Base-by-base conservation (phyloP, 2,113 vertebrate genomes). In the Pardalotus punctatus region DNA sequence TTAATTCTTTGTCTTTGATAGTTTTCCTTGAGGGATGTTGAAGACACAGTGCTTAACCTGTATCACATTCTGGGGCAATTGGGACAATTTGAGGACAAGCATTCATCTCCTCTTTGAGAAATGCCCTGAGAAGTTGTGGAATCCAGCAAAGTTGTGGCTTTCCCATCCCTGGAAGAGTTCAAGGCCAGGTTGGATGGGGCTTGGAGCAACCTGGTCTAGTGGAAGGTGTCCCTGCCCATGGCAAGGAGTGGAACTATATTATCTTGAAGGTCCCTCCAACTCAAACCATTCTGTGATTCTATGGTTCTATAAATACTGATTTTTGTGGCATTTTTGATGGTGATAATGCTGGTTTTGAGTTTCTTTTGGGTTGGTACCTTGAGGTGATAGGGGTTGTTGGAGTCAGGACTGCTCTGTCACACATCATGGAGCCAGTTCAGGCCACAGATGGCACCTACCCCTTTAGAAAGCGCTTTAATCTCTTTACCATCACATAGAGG, bases 401-500 rank as follows among this genome's bases (percentile, higher is more conserved):
- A 25, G 38, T 60, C 43, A 45, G 25, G 53, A 57, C 27, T 47
- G 6, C 4, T 24, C 29, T 10, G 5, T 15, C 1, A 6, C 31
- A 4, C 19, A 2, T 20, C 9, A 3, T 0, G 1, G 72, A 47
- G n/a, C 40, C 60, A 87, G 40, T 56, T 47, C 48, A 17, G 65
- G 65, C 29, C 73, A 54, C 28, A 47, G n/a, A 31, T n/a, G 48
- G 85, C 50, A 73, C 17, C 50, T 82, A 40, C 8, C 25, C 29
- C 29, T 50, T 54, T 11, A 25, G 35, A 71, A 71, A 80, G 48
- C 43, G 25, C 20, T 88, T 88, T 12, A 22, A 28, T 48, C 48
- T 17, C 61, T 22, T 25, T 15, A 12, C 42, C 50, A 20, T 42
- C 24, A 5, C 0, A 0, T 6, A 31, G 62, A 24, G 47, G 70